Base-by-base conservation (phyloP, 2,797 vertebrate species). In the Cossypha polioptera region DNA sequence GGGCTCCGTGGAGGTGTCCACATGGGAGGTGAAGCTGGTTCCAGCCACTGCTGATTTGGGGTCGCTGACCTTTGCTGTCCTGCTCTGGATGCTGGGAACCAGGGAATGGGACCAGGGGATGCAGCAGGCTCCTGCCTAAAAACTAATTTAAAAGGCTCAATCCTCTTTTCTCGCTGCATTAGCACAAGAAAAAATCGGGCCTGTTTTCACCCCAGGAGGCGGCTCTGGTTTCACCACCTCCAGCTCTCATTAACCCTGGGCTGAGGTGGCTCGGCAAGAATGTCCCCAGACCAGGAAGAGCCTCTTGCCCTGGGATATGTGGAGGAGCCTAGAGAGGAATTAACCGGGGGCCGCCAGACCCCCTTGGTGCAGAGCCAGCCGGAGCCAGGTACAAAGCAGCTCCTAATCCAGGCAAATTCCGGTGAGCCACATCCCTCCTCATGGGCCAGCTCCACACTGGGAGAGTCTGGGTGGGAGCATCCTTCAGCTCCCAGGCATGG, bases 141-240 rank as follows among this genome's bases (percentile, higher is more conserved):
- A 86, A 72, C 69, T 89, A 67, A 85, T 96, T 86, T 26, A 58
- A 90, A 86, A 73, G 35, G n/a, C 71, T 82, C 50, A 90, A 57
- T 91, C 86, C 43, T 89, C 55, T 82, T 94, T 88, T 76, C 71
- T 87, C 2, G 1, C 10, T 26, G 92, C 67, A 91, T 96, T 89
- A 96, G 89, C 92, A 93, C 88, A 66, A 93, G 86, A 82, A 95
- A 92, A 89, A 95, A 92, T 82, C 20, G 58, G 42, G 86, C 48
- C 40, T 69, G 48, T 94, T 95, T 96, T 94, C 91, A 62, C 51
- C 77, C 81, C 9, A 54, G 51, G 82, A 90, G 47, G 75, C 6
- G 0, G 55, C 91, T 96, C 91, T 82, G 65, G 91, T 96, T 96
- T 96, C 94, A 92, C 50, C 84, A 31, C 57, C 75, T 79, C 87